A percentile compares a stretch with the other conserved stretches of the same genome.
These are phyloP conservation scores for Malachius bipustulatus DNA, from an alignment of 2,888 invertebrate genomes.

Conservation along the genomic window DNA sequence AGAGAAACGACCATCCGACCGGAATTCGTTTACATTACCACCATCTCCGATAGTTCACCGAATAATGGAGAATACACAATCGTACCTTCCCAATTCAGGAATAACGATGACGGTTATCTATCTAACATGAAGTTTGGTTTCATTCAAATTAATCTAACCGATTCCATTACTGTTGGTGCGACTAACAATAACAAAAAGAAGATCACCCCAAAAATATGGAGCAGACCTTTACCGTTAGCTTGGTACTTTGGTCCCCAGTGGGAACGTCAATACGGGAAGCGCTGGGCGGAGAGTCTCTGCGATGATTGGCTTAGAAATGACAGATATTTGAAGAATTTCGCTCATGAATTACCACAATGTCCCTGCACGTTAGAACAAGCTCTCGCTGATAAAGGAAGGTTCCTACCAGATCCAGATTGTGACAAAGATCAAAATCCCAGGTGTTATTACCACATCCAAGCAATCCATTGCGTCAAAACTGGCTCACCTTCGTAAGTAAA, in stretches of 20 bases:
- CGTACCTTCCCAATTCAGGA: slow-evolving; percentile 58
- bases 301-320: slow-evolving; percentile 84
- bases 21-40: slow-evolving; percentile 68
- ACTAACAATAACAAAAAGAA: slow-evolving; percentile 17
- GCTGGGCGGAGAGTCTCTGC: slow-evolving; percentile 78
- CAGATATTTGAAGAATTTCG: slow-evolving; percentile 71
- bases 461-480: slow-evolving; percentile 85
- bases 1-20: slow-evolving; percentile 72
- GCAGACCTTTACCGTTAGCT: slow-evolving; percentile 77
- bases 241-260: slow-evolving; percentile 91
- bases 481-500: slow-evolving; percentile 78
- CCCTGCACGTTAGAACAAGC: slow-evolving; percentile 91
- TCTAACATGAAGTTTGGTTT: slow-evolving; percentile 76
- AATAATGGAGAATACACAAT: slow-evolving; percentile 56
- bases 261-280: slow-evolving; percentile 63
- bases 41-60: slow-evolving; percentile 45
- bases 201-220: slow-evolving; percentile 62
- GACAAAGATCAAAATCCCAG: slow-evolving; percentile 84
- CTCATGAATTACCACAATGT: slow-evolving; percentile 70
- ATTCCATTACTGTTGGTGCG: slow-evolving; percentile 43
- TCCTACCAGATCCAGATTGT: slow-evolving; percentile 79
- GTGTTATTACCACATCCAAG: slow-evolving; percentile 80
- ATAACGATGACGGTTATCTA: slow-evolving; percentile 54
- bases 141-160: slow-evolving; percentile 75
- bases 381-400: slow-evolving; percentile 81